phyloP scores from a whole-genome alignment of 2,113 vertebrate species.

The Struthidea cinerea region DNA sequence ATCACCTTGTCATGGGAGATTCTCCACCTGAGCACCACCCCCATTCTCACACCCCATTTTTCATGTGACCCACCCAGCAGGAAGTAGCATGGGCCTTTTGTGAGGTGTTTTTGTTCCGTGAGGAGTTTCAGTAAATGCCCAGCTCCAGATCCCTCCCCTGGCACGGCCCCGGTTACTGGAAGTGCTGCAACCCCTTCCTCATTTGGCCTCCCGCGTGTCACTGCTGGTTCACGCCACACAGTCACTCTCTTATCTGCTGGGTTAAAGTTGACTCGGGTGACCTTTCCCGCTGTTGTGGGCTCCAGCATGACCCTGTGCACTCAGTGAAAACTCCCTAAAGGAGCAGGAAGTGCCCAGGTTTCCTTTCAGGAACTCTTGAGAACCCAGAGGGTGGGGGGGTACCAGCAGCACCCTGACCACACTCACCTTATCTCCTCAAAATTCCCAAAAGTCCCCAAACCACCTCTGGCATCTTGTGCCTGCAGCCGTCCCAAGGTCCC shows the following conservation, averaged over 20 bases:
- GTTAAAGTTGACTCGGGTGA: rapidly evolving
- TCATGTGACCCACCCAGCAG: background rate
- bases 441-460: background rate
- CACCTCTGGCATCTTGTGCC: background rate
- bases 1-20: rapidly evolving
- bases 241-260: background rate
- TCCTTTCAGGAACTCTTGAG: background rate
- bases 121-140: background rate
- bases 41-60: background rate
- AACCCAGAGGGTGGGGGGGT: rapidly evolving
- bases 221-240: background rate
- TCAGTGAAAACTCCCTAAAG: background rate
- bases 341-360: background rate
- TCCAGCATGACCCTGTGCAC: background rate
- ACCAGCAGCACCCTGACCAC: background rate
- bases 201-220: rapidly evolving
- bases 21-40: background rate
- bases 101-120: background rate
- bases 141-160: background rate
- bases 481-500: background rate
- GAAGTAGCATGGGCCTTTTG: background rate
- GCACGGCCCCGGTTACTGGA: background rate
- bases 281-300: background rate
- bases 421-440: background rate
- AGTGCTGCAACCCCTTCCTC: background rate